Conservation (phyloP, 2,113 vertebrate species). For the Rhabdomys dilectus region DNA sequence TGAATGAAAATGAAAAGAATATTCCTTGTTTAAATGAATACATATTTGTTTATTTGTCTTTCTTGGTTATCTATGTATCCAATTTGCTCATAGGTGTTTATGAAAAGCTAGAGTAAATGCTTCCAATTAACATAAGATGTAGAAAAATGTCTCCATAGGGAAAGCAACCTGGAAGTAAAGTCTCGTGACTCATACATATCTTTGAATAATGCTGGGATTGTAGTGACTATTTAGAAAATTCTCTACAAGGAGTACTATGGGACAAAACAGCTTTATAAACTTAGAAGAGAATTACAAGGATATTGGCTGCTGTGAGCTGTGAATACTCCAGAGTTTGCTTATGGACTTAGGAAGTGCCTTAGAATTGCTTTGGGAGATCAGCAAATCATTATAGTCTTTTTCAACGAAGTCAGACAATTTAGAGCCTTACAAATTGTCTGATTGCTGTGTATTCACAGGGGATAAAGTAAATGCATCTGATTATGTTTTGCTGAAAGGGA, state of each 20-base stretch:
- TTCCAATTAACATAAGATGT: constrained; percentile 44
- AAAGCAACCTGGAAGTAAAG: constrained; percentile 37
- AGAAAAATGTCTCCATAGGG: background rate
- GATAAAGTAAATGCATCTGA: constrained; percentile 51
- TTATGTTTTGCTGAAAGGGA: constrained; percentile 55
- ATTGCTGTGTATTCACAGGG: constrained; percentile 64
- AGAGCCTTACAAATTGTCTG: constrained; percentile 77
- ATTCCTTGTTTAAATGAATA: constrained; percentile 28
- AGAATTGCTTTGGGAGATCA: constrained; percentile 56
- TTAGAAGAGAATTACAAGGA: constrained; percentile 73
- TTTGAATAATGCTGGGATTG: constrained; percentile 43
- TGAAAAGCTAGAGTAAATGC: constrained; percentile 39
- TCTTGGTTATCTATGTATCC: background rate
- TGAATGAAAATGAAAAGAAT: too few relatives aligned
- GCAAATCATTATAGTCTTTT: constrained; percentile 70
- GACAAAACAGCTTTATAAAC: constrained; percentile 65
- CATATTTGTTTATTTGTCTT: constrained; percentile 36
- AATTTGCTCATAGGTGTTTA: constrained; percentile 39
- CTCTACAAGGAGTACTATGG: constrained; percentile 50
- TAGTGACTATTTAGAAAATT: constrained; percentile 29
- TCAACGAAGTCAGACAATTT: constrained; percentile 71
- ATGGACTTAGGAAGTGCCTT: constrained; percentile 70
- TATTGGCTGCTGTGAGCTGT: constrained; percentile 52
- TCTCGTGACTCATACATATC: constrained; percentile 10
- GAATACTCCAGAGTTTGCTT: constrained; percentile 66